Evolutionary conservation across 2,113 vertebrate species (phyloP), one percentile per base, ranked within the genome.

Genomic region (Phaethornis superciliosus): DNA sequence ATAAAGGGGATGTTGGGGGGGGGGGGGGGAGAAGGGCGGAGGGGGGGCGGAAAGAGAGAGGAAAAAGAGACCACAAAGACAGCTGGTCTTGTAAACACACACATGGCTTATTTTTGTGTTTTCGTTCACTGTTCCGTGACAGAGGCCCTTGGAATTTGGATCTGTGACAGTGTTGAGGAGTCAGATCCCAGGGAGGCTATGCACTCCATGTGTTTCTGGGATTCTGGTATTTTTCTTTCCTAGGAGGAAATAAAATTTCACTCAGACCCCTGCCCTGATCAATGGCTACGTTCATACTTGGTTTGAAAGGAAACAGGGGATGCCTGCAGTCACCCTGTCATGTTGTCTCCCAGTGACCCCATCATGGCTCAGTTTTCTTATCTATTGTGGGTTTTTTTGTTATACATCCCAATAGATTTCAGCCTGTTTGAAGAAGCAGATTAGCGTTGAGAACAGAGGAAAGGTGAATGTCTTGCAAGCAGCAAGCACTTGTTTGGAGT

Each of bases 71-170:
- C 60, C 85, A 77, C 32, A 85, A 65, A 94, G 90, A 90, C 93
- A 97, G 84, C 90, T 96, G 96, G 94, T 94, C 81, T 70, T 90
- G 47, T 93, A 95, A 96, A 91, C 80, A 93, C 58, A 86, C 4
- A 2, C 56, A 37, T 94, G 76, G 68, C 88, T 96, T 97, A 83
- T 94, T 93, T 92, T 89, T 91, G 72, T 92, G 40, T 88, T 93
- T 90, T 88, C 37, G 83, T 94, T 70, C 74, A 55, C 28, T 94
- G 90, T 96, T 93, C 85, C 51, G 35, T 12, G 19, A 92, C 84
- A 95, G 77, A 95, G 76, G 56, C 88, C 46, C 86, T 94, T 87
- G 78, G 52, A 91, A 90, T 88, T 83, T 97, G 95, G 94, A 95
- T 89, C 46, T 1, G 2, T 95, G 93, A 91, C 93, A 97, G 58